Conservation (phyloP, 2,888 invertebrate genomes). For the Vesta saturnalis region DNA sequence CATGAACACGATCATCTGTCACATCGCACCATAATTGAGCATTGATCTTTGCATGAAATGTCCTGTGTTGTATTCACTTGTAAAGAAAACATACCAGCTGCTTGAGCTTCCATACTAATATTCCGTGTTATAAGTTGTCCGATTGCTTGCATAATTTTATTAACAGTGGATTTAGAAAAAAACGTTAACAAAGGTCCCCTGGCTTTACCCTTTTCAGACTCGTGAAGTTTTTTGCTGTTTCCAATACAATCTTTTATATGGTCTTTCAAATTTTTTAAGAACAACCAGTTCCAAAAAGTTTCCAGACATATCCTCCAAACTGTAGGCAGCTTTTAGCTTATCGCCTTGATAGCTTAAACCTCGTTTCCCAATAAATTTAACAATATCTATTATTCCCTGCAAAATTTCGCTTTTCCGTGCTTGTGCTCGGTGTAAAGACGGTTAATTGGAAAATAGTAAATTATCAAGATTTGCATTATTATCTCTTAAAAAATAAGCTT, state of each 20-base stretch:
- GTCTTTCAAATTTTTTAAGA: no score
- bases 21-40: background rate
- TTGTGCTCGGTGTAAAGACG: no score
- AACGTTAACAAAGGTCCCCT: conserved; percentile 2
- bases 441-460: no score
- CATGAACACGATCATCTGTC: no score
- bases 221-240: conserved; percentile 2
- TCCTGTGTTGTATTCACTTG: no score
- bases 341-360: background rate
- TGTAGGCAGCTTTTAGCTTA: conserved; percentile 6
- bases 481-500: conserved; percentile 11
- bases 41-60: no score
- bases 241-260: conserved; percentile 2
- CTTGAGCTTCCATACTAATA: conserved; percentile 1
- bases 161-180: conserved; percentile 4
- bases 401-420: no score
- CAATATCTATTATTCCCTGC: background rate
- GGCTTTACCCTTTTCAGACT: background rate
- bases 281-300: no score
- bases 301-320: conserved; percentile 4
- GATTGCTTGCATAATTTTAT: conserved; percentile 1
- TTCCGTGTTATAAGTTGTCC: no score
- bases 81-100: conserved; percentile 6
- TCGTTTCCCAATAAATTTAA: no score
- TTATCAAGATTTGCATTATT: conserved; percentile 4